Evolutionary conservation across 37 sponge, comb jelly and placozoan species (phyloP).

Genomic region (Diacarnus erythraeanus): DNA sequence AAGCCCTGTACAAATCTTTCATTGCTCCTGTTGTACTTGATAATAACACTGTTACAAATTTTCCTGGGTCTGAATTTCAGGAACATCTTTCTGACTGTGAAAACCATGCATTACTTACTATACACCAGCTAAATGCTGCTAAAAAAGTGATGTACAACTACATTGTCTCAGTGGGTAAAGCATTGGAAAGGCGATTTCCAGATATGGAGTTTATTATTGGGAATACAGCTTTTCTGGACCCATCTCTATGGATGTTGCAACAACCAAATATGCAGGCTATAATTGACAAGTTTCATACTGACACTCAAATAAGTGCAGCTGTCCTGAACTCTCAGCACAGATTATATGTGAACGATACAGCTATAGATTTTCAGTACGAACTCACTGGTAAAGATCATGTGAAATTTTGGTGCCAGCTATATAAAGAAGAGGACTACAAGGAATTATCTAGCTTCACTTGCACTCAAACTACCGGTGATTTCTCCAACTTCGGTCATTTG

Average conservation of each 20-base stretch:
- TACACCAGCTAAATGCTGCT: not conserved
- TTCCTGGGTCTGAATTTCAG: constrained; percentile 19
- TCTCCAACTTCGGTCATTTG: constrained; percentile 17
- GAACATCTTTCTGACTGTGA: constrained; percentile 2
- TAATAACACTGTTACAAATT: not conserved
- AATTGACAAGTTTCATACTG: not conserved
- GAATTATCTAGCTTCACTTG: constrained; percentile 10
- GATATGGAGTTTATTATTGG: not conserved
- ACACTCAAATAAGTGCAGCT: not conserved
- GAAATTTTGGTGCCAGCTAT: constrained; percentile 7
- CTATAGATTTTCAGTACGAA: constrained; percentile 6
- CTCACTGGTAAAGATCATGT: not conserved
- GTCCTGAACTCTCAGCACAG: not conserved
- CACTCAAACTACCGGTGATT: not conserved
- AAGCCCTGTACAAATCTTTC: not conserved
- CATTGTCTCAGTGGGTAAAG: not conserved
- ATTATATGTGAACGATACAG: constrained; percentile 4
- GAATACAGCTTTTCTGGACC: constrained; percentile 16
- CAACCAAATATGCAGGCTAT: constrained; percentile 7
- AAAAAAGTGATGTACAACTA: not conserved
- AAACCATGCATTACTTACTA: not conserved
- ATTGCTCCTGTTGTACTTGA: constrained; percentile 2
- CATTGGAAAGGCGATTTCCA: constrained; percentile 8
- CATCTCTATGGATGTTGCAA: constrained; percentile 5
- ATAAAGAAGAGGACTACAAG: constrained; percentile 16